These are phyloP conservation scores for Pristionchus arcanus DNA, from an alignment of 2,888 invertebrate genomes.

Conservation along the genomic window DNA sequence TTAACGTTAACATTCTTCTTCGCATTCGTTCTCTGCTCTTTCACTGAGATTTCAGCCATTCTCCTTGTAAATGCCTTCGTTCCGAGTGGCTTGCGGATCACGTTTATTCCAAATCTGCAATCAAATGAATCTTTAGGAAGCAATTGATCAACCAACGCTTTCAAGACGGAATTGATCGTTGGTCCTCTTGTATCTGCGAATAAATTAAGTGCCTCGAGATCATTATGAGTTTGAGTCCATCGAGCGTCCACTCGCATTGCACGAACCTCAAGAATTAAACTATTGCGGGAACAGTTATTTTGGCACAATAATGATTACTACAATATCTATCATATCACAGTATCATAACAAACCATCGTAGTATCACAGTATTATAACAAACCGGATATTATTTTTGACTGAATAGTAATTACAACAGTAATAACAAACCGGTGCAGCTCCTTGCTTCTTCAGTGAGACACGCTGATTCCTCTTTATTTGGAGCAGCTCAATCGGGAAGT, in stretches of 20 bases:
- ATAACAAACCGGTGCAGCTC: not conserved
- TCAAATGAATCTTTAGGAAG: not conserved
- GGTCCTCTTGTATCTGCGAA: not conserved
- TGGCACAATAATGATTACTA: not conserved
- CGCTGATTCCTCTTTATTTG: constrained; percentile 28
- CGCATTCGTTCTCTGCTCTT: not conserved
- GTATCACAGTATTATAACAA: too few species aligned
- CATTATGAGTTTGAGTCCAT: not conserved
- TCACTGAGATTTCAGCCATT: not conserved
- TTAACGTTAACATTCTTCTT: not conserved
- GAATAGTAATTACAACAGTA: too few species aligned
- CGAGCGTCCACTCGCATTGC: not conserved
- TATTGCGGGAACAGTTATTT: not conserved
- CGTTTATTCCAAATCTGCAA: constrained; percentile 38
- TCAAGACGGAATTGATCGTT: not conserved
- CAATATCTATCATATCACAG: too few species aligned
- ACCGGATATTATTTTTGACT: too few species aligned
- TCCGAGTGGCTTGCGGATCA: not conserved
- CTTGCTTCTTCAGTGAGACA: constrained; percentile 23
- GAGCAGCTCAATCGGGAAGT: constrained; percentile 47
- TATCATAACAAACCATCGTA: too few species aligned
- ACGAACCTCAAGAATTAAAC: not conserved
- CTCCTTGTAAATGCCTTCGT: not conserved
- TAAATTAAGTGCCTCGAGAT: constrained; percentile 23
- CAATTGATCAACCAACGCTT: not conserved